Percentiles rank a stretch among this genome's conserved stretches.
Conservation (phyloP, 2,888 invertebrate species). For the Pseudococcus viburni region DNA sequence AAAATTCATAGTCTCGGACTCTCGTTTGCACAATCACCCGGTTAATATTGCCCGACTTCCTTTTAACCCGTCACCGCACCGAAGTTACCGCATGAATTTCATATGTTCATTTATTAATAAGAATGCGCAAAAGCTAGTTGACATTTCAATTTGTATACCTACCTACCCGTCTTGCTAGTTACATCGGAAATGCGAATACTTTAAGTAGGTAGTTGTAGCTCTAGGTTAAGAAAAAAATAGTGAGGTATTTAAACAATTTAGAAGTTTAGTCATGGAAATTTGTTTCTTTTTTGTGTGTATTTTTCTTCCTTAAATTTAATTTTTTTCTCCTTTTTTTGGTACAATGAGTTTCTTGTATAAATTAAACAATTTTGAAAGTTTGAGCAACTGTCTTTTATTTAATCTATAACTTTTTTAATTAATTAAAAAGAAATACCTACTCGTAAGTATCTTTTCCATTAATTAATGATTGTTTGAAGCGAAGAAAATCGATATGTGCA, state of each 20-base stretch:
- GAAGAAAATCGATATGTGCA: slow-evolving; percentile 39
- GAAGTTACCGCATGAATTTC: not conserved
- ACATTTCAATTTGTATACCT: slow-evolving; percentile 9
- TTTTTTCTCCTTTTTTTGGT: not conserved
- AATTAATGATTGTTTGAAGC: slow-evolving; percentile 11
- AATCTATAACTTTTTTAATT: slow-evolving; percentile 50
- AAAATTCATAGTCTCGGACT: slow-evolving; percentile 50
- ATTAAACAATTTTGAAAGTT: slow-evolving; percentile 40
- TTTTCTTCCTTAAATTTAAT: slow-evolving; percentile 12
- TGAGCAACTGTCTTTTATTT: slow-evolving; percentile 52
- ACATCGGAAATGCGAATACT: not conserved
- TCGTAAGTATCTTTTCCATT: slow-evolving; percentile 42
- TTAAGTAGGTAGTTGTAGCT: not conserved
- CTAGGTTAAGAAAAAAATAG: not conserved
- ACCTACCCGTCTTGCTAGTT: not conserved
- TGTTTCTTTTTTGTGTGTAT: not conserved
- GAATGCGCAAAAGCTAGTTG: slow-evolving; percentile 4
- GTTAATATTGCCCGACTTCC: not conserved
- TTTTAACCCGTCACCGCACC: not conserved
- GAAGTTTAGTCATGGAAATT: not conserved
- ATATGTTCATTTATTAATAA: slow-evolving; percentile 32
- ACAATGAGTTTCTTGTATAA: slow-evolving; percentile 15
- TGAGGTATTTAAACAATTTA: slow-evolving; percentile 5
- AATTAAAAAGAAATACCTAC: slow-evolving; percentile 39
- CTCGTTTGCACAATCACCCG: slow-evolving; percentile 38